Base-by-base conservation (phyloP, 2,113 vertebrate genomes). In the Promerops cafer region DNA sequence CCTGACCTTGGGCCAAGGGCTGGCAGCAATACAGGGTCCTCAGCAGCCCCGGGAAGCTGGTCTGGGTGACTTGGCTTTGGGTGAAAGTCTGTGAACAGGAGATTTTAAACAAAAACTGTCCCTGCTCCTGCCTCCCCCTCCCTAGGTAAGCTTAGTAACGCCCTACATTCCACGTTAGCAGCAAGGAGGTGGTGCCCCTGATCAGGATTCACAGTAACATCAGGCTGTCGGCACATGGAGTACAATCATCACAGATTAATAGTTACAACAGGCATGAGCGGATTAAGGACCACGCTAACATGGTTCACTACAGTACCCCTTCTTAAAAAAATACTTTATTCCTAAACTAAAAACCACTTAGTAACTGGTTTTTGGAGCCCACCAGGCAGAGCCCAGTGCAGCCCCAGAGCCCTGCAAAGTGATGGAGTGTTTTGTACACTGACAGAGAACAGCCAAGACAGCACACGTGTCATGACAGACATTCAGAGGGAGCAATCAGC, bases 251-350 rank as follows among this genome's bases (percentile, higher is more conserved):
- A 72, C 65, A 26, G 57, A 31, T 11, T 63, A 64, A 54, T 26
- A 89, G 64, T 78, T 82, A 90, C 57, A 50, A 78, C 11, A 92
- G 92, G 83, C 90, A 86, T 28, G 83, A 81, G 92, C 28, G 26
- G 93, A 45, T 88, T 71, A 83, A 91, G 76, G 92, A 95, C 76
- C 78, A 87, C 39, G 2, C 10, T 69, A 54, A 57, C 11, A 44
- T 9, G 66, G 59, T 83, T 91, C 64, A 15, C 65, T 86, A 5
- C 4, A 49, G 31, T 44, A 54, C 33, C 72, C 78, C 82, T 61
- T 79, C 79, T 95, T 93, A 93, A 90, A 97, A 97, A 97, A 95
- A 97, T 96, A 96, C 13, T 96, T 97, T 97, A 93, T 96, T 98
- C 83, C 96, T 98, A 95, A 97, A 89, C 92, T 95, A 57, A 61